Conservation (phyloP, 2,888 invertebrate genomes). For the Ptychoptera albimana region DNA sequence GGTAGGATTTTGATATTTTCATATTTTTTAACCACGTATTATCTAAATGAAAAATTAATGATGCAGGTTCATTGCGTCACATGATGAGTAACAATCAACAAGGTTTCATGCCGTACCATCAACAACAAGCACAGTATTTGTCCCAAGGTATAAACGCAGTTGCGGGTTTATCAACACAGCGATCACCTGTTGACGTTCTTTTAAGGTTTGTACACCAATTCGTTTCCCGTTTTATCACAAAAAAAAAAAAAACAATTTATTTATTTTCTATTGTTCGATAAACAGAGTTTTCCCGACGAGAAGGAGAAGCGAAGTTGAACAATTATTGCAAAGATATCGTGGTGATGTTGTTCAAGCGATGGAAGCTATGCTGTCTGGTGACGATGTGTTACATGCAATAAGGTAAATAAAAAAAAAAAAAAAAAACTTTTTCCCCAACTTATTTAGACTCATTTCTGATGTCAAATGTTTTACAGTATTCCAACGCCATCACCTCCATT, state of each 20-base stretch:
- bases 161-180: constrained; percentile 24
- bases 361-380: constrained; percentile 70
- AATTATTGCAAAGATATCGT: constrained; percentile 64
- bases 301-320: constrained; percentile 72
- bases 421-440: constrained; percentile 4
- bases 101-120: constrained; percentile 33
- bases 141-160: constrained; percentile 22
- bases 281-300: constrained; percentile 71
- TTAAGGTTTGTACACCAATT: constrained; percentile 28
- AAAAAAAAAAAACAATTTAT: too few species aligned
- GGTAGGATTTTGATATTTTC: background rate
- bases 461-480: constrained; percentile 10
- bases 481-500: constrained; percentile 27
- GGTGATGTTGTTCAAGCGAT: constrained; percentile 87
- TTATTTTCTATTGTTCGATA: too few species aligned
- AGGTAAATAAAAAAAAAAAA: constrained; percentile 3
- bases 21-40: background rate
- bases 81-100: constrained; percentile 22
- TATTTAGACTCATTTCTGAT: background rate
- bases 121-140: constrained; percentile 24
- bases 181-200: constrained; percentile 76
- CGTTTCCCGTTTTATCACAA: too few species aligned
- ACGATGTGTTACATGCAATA: constrained; percentile 23
- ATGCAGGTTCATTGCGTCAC: constrained; percentile 14
- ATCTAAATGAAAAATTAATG: background rate